Percentiles rank a stretch among this genome's conserved stretches.
These are phyloP conservation scores for Gopherus evgoodei DNA, from an alignment of 2,113 vertebrate species.

Conservation along the genomic window DNA sequence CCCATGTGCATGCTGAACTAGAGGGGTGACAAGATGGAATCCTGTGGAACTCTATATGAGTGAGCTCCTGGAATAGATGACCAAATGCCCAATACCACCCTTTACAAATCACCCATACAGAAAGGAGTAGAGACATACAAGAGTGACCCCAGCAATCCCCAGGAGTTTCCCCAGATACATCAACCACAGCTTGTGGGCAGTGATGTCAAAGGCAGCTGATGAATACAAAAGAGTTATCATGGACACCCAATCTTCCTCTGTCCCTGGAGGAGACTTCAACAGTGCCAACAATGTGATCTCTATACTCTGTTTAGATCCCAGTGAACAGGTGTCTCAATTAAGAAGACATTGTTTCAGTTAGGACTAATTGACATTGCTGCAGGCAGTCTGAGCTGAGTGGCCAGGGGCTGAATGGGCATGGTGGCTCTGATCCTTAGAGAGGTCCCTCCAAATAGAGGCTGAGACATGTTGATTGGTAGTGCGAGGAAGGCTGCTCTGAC, in stretches of 20 bases:
- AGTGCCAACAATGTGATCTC: background rate
- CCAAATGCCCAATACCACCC: constrained; percentile 38
- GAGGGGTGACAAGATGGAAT: constrained; percentile 67
- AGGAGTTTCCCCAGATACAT: constrained; percentile 25
- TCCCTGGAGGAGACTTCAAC: background rate
- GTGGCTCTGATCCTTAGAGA: background rate
- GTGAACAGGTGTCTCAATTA: background rate
- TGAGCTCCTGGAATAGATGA: constrained; percentile 49
- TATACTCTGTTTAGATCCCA: background rate
- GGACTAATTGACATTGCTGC: background rate
- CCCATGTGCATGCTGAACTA: constrained; percentile 64
- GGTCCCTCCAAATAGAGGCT: background rate
- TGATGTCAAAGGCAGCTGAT: background rate
- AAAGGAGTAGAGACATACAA: constrained; percentile 21
- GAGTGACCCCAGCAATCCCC: constrained; percentile 31
- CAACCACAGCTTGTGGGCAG: background rate
- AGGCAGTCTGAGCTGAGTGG: background rate
- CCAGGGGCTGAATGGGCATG: background rate
- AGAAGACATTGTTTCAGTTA: background rate
- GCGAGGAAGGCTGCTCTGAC: background rate
- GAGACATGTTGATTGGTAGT: background rate
- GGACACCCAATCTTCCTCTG: background rate
- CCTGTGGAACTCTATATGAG: constrained; percentile 66
- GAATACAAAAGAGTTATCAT: background rate
- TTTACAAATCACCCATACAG: background rate